Conservation (phyloP, 2,113 vertebrate genomes). For the Serilophus lunatus region DNA sequence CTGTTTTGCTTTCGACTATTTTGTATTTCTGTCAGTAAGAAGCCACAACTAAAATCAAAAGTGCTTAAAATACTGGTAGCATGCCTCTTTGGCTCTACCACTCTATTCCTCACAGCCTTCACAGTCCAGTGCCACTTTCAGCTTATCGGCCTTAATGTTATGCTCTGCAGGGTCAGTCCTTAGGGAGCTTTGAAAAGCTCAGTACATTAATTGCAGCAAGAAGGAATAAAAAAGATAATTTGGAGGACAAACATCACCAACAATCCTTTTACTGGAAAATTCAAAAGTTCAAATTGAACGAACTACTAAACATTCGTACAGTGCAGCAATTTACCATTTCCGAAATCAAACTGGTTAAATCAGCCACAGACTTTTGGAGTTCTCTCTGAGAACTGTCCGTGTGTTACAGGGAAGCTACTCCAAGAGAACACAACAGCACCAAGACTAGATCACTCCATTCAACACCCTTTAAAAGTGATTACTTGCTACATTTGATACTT, state of each 20-base stretch:
- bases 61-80: fast-evolving
- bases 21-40: not conserved
- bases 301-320: not conserved
- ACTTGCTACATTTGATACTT: not conserved
- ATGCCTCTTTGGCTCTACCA: not conserved
- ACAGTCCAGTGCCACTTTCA: not conserved
- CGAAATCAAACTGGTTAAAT: not conserved
- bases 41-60: not conserved
- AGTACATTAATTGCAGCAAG: not conserved
- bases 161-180: not conserved
- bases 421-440: not conserved
- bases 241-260: not conserved
- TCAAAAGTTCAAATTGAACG: not conserved
- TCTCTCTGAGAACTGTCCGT: not conserved
- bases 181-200: not conserved
- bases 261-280: not conserved
- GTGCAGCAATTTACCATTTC: not conserved
- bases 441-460: not conserved
- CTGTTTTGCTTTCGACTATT: not conserved
- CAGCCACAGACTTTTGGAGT: not conserved
- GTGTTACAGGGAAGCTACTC: not conserved
- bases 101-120: not conserved
- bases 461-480: not conserved
- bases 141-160: not conserved
- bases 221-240: not conserved